phyloP scores from a whole-genome alignment of 37 sponge, comb jelly and placozoan genomes.

The Haliclona indistincta region DNA sequence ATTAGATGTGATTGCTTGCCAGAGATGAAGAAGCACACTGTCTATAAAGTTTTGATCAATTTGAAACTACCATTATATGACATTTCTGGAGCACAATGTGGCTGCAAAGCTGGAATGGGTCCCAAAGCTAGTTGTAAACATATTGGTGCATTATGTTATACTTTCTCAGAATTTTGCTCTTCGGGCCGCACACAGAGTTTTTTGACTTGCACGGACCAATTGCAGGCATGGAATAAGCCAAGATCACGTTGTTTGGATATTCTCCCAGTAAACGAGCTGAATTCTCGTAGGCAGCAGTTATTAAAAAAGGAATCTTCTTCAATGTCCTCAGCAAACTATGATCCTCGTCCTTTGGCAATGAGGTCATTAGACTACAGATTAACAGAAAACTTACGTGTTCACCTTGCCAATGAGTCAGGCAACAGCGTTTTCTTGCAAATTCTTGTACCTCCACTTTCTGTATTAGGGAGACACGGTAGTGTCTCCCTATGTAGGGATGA shows the following conservation, averaged over 20 bases:
- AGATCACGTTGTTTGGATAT: slow-evolving; percentile 18
- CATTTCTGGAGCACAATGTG: slow-evolving; percentile 39
- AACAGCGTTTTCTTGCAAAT: no score
- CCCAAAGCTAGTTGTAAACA: slow-evolving; percentile 48
- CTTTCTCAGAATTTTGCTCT: not conserved
- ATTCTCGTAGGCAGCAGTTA: no score
- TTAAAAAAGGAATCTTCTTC: no score
- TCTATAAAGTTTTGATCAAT: slow-evolving; percentile 16
- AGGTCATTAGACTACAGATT: no score
- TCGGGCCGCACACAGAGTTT: not conserved
- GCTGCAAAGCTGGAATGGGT: slow-evolving; percentile 52
- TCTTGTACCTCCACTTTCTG: no score
- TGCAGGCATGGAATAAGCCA: slow-evolving; percentile 50
- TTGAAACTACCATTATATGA: slow-evolving; percentile 2
- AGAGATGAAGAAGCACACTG: slow-evolving; percentile 31
- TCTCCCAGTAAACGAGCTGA: slow-evolving; percentile 34
- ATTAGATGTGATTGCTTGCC: slow-evolving; percentile 29
- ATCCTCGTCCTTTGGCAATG: no score
- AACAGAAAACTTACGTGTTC: no score
- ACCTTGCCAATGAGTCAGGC: no score
- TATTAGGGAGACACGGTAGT: no score
- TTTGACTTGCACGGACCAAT: slow-evolving; percentile 27
- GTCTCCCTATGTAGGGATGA: no score
- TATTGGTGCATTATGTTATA: slow-evolving; percentile 55
- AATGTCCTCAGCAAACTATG: no score